These are phyloP conservation scores for Irena cyanogastra DNA, from an alignment of 2,113 vertebrate genomes.

Conservation along the genomic window DNA sequence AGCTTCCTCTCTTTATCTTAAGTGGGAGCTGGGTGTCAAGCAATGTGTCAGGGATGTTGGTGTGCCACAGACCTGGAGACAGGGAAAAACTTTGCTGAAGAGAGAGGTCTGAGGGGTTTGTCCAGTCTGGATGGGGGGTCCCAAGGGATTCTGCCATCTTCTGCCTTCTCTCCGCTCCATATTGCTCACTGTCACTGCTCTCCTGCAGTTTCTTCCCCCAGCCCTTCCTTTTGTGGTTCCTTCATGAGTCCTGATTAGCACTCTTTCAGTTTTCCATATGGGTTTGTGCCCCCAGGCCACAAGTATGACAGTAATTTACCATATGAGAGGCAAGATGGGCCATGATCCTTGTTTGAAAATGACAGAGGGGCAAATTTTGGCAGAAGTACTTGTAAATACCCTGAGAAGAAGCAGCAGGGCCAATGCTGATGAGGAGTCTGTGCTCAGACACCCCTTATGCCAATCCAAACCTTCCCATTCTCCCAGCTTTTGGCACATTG, in stretches of 20 bases:
- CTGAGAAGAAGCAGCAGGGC: neutral
- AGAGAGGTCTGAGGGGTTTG: neutral
- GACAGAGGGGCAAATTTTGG: neutral
- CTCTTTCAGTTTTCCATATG: neutral
- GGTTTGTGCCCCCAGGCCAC: neutral
- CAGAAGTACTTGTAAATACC: neutral
- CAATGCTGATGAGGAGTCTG: neutral
- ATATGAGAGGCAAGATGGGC: neutral
- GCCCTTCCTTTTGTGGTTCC: neutral
- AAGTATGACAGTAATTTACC: neutral
- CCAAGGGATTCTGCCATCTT: neutral
- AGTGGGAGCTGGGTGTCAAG: neutral
- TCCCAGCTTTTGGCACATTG: neutral
- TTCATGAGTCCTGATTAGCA: neutral
- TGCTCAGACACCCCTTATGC: neutral
- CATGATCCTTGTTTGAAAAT: neutral
- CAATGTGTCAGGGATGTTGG: neutral
- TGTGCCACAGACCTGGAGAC: neutral
- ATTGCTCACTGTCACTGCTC: neutral
- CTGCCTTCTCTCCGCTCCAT: neutral
- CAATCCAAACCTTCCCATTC: neutral
- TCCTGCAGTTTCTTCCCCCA: neutral
- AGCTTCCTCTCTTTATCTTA: slow-evolving; percentile 15
- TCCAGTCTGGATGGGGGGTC: neutral
- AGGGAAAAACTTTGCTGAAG: neutral